phyloP scores from a whole-genome alignment of 2,888 invertebrate genomes.

The Lutraria lutraria region DNA sequence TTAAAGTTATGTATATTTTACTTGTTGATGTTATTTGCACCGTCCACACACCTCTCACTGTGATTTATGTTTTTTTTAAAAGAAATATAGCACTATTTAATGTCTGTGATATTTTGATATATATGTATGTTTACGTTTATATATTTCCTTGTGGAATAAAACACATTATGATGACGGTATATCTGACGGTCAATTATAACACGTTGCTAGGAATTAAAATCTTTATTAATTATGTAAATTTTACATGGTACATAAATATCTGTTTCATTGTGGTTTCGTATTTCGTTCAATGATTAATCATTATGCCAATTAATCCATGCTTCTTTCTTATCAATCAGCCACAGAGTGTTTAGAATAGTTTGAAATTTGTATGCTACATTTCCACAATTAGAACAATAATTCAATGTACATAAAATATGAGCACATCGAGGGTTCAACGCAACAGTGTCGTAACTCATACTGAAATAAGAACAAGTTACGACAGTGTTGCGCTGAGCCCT shows the following conservation, averaged over 20 bases:
- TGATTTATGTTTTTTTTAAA: background rate
- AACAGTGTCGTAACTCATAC: too few relatives aligned
- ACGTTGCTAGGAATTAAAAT: background rate
- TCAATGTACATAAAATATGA: too few relatives aligned
- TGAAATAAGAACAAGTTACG: too few relatives aligned
- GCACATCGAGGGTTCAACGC: too few relatives aligned
- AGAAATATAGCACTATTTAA: background rate
- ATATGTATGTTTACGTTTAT: background rate
- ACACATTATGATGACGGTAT: too few relatives aligned
- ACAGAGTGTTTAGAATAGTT: too few relatives aligned
- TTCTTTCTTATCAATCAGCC: too few relatives aligned
- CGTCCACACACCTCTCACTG: slow-evolving; percentile 11
- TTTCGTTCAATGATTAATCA: background rate
- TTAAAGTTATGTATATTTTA: background rate
- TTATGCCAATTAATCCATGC: background rate
- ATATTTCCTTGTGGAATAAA: background rate
- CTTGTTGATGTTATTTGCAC: background rate
- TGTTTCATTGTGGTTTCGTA: background rate
- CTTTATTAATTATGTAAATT: background rate
- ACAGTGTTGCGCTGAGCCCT: too few relatives aligned
- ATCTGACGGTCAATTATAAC: background rate
- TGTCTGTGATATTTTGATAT: slow-evolving; percentile 2
- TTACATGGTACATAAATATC: background rate
- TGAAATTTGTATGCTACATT: too few relatives aligned
- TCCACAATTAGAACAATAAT: too few relatives aligned